Evolutionary conservation across 2,888 invertebrate species (phyloP).

Genomic region (Melieria picta): DNA sequence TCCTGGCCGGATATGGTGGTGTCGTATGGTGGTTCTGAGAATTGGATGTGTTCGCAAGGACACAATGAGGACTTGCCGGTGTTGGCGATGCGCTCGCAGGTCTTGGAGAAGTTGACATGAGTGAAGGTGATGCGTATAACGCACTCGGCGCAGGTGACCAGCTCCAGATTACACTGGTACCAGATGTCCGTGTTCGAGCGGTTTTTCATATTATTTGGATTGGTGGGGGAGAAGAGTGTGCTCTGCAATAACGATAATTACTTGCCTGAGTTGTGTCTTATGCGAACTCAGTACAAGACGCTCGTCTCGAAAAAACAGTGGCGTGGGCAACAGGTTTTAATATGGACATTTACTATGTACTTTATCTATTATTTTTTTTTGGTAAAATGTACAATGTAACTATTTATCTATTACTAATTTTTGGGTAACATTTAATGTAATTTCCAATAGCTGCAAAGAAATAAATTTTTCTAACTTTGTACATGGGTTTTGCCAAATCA

Average conservation of each 20-base stretch:
- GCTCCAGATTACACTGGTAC: slow-evolving; percentile 72
- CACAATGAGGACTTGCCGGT: slow-evolving; percentile 59
- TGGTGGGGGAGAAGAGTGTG: slow-evolving; percentile 50
- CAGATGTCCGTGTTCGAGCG: slow-evolving; percentile 61
- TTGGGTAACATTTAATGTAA: too few relatives aligned
- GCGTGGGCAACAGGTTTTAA: background rate
- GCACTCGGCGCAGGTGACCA: slow-evolving; percentile 78
- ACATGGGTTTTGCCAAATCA: too few relatives aligned
- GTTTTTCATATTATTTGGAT: slow-evolving; percentile 47
- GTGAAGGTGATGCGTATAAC: slow-evolving; percentile 67
- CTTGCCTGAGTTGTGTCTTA: background rate
- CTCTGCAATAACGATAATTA: slow-evolving; percentile 44
- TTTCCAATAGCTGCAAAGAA: too few relatives aligned
- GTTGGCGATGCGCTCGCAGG: slow-evolving; percentile 56
- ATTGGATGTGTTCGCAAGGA: slow-evolving; percentile 73
- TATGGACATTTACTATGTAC: background rate
- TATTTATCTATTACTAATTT: too few relatives aligned
- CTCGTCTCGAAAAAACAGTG: too few relatives aligned
- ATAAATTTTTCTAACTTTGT: too few relatives aligned
- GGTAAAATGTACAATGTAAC: too few relatives aligned
- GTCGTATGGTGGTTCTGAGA: slow-evolving; percentile 74
- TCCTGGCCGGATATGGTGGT: slow-evolving; percentile 70
- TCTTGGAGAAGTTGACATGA: slow-evolving; percentile 62
- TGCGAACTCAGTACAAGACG: too few relatives aligned
- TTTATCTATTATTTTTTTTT: too few relatives aligned